Evolutionary conservation across 2,797 vertebrate genomes (phyloP).

Genomic region (Platalea minor): DNA sequence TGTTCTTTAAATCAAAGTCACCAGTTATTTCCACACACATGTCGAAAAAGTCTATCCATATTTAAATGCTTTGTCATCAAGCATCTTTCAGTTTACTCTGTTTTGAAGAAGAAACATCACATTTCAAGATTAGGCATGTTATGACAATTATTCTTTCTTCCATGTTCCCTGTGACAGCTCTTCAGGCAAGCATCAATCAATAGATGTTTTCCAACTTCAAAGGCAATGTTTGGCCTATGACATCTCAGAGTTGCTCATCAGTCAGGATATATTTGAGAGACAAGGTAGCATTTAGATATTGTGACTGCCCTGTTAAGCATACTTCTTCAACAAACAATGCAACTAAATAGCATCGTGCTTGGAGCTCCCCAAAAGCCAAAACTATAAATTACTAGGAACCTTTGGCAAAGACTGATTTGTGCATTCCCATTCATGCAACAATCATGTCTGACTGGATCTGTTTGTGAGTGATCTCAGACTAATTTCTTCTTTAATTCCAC

Average conservation of each 20-base stretch:
- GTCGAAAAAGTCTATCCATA: not conserved
- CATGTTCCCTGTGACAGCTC: not conserved
- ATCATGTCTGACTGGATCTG: conserved; percentile 35
- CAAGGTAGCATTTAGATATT: not conserved
- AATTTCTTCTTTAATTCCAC: conserved; percentile 24
- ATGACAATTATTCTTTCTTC: conserved; percentile 18
- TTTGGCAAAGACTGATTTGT: conserved; percentile 31
- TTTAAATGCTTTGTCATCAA: conserved; percentile 2
- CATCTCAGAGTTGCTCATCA: not conserved
- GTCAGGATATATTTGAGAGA: not conserved
- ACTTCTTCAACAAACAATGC: not conserved
- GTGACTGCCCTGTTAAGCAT: not conserved
- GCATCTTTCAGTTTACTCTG: not conserved
- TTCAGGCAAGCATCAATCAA: conserved; percentile 24
- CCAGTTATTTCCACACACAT: not conserved
- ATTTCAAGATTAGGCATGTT: conserved; percentile 14
- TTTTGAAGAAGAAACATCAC: not conserved
- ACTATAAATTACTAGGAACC: conserved; percentile 31
- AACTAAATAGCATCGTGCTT: not conserved
- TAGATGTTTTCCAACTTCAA: conserved; percentile 27
- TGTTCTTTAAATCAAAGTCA: not conserved
- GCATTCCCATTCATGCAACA: not conserved
- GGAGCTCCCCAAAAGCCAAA: conserved; percentile 6
- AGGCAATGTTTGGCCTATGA: conserved; percentile 46
- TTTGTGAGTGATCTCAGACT: conserved; percentile 15